Base-by-base conservation (phyloP, 2,113 vertebrate genomes). In the Oceanites oceanicus region DNA sequence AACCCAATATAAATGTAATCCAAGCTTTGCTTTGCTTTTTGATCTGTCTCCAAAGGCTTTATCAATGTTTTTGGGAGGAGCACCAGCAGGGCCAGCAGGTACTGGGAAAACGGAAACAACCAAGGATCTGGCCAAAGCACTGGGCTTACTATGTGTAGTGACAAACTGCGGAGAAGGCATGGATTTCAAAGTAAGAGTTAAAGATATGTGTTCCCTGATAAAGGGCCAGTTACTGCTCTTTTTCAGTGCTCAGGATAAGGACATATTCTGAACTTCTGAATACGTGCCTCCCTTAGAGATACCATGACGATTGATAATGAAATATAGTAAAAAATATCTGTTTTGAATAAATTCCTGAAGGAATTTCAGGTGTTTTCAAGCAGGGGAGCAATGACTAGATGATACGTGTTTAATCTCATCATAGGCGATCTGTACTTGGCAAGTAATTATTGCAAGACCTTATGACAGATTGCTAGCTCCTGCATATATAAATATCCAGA, bases 81-180 rank as follows among this genome's bases (percentile, higher is more conserved):
- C 99, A 45, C 99, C 98, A 27, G 99, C 99, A 18, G 99, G 99
- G 56, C 99, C 99, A 10, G 99, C 99, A n/a, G 99, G 99, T 13
- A 99, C 99, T 7, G 99, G 99, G 56, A 99, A 99, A 95, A 99
- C 99, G 0, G 99, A 99, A 97, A 99, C 99, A 77, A 99, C 98
- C 70, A 99, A 99, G 97, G 99, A 99, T 96, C 98, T 99, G 65
- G 99, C 99, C 81, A 99, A 99, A 97, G 99, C 99, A 50, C 94
- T 99, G 91, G 99, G 99, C 56, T 96, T 99, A 85, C 98, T 99
- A 34, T 99, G 99, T 36, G 98, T 99, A 10, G 99, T 99, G 29
- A 99, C 99, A 80, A 99, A 99, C 98, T 99, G 99, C 3, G 99
- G 99, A 11, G 99, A 99, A 97, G 99, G 99, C 97, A 99, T 99